These are phyloP conservation scores for Plectropomus leopardus DNA, from an alignment of 2,113 vertebrate genomes.

Conservation along the genomic window DNA sequence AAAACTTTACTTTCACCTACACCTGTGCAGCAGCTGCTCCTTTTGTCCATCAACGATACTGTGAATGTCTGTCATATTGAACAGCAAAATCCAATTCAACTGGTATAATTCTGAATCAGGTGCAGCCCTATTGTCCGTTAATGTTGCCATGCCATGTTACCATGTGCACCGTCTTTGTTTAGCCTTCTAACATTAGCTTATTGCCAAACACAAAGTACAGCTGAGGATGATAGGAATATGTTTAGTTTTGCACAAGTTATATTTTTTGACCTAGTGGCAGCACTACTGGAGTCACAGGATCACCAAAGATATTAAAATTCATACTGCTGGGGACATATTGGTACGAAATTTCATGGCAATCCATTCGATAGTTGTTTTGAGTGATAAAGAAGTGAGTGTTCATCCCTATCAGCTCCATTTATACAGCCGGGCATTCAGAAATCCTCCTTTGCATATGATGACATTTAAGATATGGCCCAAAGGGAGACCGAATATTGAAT, in stretches of 20 bases:
- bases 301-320: neutral
- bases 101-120: too few relatives aligned
- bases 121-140: too few relatives aligned
- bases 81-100: too few relatives aligned
- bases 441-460: constrained; percentile 79
- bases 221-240: neutral
- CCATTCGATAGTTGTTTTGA: neutral
- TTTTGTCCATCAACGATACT: too few relatives aligned
- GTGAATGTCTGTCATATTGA: too few relatives aligned
- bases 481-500: constrained; percentile 69
- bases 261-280: neutral
- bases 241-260: neutral
- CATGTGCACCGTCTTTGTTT: too few relatives aligned
- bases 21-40: too few relatives aligned
- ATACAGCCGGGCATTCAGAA: constrained; percentile 63
- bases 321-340: neutral
- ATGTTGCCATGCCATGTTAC: too few relatives aligned
- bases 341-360: neutral
- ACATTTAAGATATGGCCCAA: constrained; percentile 77
- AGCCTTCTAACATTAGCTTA: neutral
- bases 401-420: constrained; percentile 56
- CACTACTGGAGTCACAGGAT: neutral
- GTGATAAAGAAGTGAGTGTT: constrained; percentile 44
- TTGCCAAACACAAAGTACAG: neutral
- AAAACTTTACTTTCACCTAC: too few relatives aligned